These are phyloP conservation scores for Mythimna lalbum DNA, from an alignment of 2,888 invertebrate species.

Conservation along the genomic window DNA sequence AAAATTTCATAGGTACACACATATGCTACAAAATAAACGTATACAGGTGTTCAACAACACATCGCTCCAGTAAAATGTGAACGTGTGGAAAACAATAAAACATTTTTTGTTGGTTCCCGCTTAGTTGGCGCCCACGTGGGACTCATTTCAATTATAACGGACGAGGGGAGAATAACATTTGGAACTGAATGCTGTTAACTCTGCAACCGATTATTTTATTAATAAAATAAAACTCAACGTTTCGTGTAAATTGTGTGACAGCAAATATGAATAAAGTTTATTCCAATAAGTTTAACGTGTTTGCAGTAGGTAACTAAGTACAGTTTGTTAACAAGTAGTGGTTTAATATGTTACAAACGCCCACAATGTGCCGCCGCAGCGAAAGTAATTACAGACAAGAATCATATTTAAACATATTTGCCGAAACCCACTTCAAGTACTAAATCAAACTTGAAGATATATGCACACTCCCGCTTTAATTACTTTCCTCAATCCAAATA, in stretches of 20 bases:
- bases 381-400: slow-evolving; percentile 58
- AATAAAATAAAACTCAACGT: slow-evolving; percentile 33
- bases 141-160: slow-evolving; percentile 62
- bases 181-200: slow-evolving; percentile 36
- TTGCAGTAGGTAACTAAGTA: slow-evolving; percentile 13
- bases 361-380: slow-evolving; percentile 32
- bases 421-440: slow-evolving; percentile 47
- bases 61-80: slow-evolving; percentile 25
- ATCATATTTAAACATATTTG: slow-evolving; percentile 63
- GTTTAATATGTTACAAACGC: slow-evolving; percentile 53
- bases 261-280: slow-evolving; percentile 38
- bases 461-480: slow-evolving; percentile 53
- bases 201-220: slow-evolving; percentile 36
- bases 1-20: slow-evolving; percentile 57
- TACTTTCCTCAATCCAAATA: slow-evolving; percentile 58
- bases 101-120: slow-evolving; percentile 54
- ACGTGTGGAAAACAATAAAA: slow-evolving; percentile 59
- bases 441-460: slow-evolving; percentile 64
- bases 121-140: slow-evolving; percentile 71
- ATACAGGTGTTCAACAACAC: slow-evolving; percentile 33
- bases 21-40: slow-evolving; percentile 38
- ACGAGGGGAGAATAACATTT: slow-evolving; percentile 38
- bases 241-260: slow-evolving; percentile 16
- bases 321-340: slow-evolving; percentile 36
- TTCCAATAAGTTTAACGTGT: slow-evolving; percentile 26